Evolutionary conservation across 2,888 invertebrate species (phyloP).

Genomic region (Mythimna vitellina): DNA sequence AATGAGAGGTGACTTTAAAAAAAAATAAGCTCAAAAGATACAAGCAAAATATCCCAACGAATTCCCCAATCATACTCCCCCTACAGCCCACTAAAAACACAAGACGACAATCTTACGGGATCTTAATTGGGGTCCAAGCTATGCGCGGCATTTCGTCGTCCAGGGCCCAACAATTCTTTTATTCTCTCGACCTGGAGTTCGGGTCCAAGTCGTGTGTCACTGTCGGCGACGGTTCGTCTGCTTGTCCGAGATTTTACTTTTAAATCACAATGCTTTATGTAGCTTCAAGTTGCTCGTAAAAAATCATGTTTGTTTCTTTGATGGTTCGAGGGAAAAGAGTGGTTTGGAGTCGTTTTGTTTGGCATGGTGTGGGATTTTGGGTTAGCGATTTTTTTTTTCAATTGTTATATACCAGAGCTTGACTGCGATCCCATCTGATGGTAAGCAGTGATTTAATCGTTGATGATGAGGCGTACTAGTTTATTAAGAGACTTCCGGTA

Average conservation of each 20-base stretch:
- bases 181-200: conserved; percentile 56
- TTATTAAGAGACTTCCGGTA: too few species aligned
- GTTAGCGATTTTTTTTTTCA: conserved; percentile 6
- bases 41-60: not conserved
- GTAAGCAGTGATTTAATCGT: too few species aligned
- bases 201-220: conserved; percentile 66
- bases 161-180: conserved; percentile 61
- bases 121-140: conserved; percentile 85
- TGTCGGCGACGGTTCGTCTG: conserved; percentile 71
- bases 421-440: too few species aligned
- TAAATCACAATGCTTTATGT: conserved; percentile 74
- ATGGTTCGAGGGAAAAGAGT: conserved; percentile 58
- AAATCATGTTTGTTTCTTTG: conserved; percentile 71
- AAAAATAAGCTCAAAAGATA: not conserved
- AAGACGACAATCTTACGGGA: conserved; percentile 84
- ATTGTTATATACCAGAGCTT: too few species aligned
- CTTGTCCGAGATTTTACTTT: conserved; percentile 71
- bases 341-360: conserved; percentile 29
- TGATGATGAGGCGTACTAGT: too few species aligned
- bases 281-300: conserved; percentile 65
- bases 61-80: not conserved
- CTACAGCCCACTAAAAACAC: conserved; percentile 69
- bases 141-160: conserved; percentile 79
- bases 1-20: too few species aligned
- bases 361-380: conserved; percentile 5